Evolutionary conservation across 2,888 invertebrate species (phyloP).

Genomic region (Glaucopsyche alexis): DNA sequence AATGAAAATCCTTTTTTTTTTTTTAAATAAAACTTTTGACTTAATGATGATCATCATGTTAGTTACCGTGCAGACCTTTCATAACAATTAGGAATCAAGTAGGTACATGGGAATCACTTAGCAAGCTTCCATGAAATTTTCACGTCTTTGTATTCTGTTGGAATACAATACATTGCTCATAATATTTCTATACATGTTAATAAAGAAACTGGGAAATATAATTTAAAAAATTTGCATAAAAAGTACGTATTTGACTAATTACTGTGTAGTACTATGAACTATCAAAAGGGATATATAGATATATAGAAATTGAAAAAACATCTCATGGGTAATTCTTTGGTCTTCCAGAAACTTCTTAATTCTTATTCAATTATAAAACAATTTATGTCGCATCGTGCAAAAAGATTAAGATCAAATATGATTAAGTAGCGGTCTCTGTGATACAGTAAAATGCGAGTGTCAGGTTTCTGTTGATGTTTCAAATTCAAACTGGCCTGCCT

Average conservation of each 20-base stretch:
- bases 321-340: not conserved
- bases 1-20: too few species aligned
- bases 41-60: too few species aligned
- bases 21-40: too few species aligned
- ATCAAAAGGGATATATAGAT: too few species aligned
- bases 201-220: not conserved
- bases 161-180: constrained; percentile 64
- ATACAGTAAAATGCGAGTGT: not conserved
- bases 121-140: constrained; percentile 46
- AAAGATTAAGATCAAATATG: constrained; percentile 9
- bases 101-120: not conserved
- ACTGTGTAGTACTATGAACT: too few species aligned
- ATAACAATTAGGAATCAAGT: not conserved
- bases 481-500: constrained; percentile 10
- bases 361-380: not conserved
- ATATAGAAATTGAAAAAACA: too few species aligned
- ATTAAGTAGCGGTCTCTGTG: constrained; percentile 39
- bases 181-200: constrained; percentile 48
- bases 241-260: too few species aligned
- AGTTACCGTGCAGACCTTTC: not conserved
- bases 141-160: constrained; percentile 59
- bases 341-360: not conserved
- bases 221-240: not conserved
- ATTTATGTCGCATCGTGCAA: not conserved
- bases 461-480: constrained; percentile 21